phyloP scores from a whole-genome alignment of 30 jellyfish, hydroid and myxozoan genomes.

The Aurelia aurita region DNA sequence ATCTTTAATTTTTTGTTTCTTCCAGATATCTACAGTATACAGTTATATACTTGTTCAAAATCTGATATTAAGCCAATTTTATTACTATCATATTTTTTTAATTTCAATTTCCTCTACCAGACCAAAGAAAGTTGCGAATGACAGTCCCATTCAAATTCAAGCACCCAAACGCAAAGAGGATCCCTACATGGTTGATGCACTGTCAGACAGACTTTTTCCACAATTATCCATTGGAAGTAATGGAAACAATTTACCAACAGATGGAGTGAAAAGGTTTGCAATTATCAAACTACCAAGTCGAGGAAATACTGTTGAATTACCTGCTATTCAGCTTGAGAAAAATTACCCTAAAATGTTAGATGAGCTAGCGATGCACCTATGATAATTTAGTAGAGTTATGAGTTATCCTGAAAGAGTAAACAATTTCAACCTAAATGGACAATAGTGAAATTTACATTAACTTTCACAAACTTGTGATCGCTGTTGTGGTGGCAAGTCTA shows the following conservation, averaged over 20 bases:
- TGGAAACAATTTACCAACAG: slow-evolving; percentile 14
- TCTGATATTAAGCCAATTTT: no score
- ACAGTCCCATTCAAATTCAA: slow-evolving; percentile 9
- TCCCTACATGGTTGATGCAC: slow-evolving; percentile 90
- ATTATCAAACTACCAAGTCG: slow-evolving; percentile 61
- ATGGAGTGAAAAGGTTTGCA: slow-evolving; percentile 32
- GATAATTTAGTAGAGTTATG: background rate
- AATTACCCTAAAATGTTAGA: slow-evolving; percentile 79
- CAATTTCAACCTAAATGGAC: no score
- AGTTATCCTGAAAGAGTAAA: no score
- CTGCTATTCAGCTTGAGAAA: slow-evolving; percentile 73
- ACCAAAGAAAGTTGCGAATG: slow-evolving; percentile 73
- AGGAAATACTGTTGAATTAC: slow-evolving; percentile 72
- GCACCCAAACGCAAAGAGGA: slow-evolving; percentile 77
- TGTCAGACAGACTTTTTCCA: slow-evolving; percentile 85
- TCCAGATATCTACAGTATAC: no score
- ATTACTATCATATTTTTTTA: no score
- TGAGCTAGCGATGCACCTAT: slow-evolving; percentile 84
- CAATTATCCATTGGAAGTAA: slow-evolving; percentile 65
- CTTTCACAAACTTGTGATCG: no score
- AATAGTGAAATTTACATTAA: no score
- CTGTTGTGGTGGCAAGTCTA: no score
- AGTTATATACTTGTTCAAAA: no score
- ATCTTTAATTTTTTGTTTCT: no score
- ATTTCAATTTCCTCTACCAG: slow-evolving; percentile 49